Evolutionary conservation across 2,888 invertebrate species (phyloP), one percentile per base, ranked within the genome.

Genomic region (Dynastes hyllus): DNA sequence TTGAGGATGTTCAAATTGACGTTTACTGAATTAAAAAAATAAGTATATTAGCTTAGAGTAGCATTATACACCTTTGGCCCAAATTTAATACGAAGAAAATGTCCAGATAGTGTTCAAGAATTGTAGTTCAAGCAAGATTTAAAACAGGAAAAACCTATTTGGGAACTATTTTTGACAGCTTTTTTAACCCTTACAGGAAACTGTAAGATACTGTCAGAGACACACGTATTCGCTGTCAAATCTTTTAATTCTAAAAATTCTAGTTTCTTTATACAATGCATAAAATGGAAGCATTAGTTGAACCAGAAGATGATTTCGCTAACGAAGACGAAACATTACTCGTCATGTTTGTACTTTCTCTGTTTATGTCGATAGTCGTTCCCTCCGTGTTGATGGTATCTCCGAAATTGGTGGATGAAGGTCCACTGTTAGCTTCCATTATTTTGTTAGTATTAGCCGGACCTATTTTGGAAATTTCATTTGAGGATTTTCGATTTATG

Each of bases 271-370:
- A 29, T 32, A 13, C 29, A 11, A 63, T 27, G 29, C 5, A 2
- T 63, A 61, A 50, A 45, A 75, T 75, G 73, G 61, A 75, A 1
- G 37, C 58, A 29, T 22, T 73, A 40, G 40, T 58, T 50, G 79
- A 77, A 63, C 66, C 16, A 51, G 50, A 27, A 37, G 70, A 63
- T 40, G 40, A 77, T 40, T 67, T 75, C n/a, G 61, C 66, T 16
- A 82, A 84, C 79, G 85, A 85, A 66, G 85, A 86, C 77, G 82
- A 84, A 45, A 82, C 84, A n/a, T 79, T 85, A 40, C 67, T 84
- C 27, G 79, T 84, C n/a, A 80, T 85, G 75, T 79, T 86, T 71
- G 79, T 83, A 65, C 79, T 86, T 16, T 84, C 84, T 16, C 79
- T 85, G 51, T 80, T 85, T 77, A 70, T 85, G 67, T 84, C 85